Percentiles rank a stretch among this genome's conserved stretches.
These are phyloP conservation scores for Quadroppia sp. DNA, from an alignment of 2,888 invertebrate genomes.

Conservation along the genomic window DNA sequence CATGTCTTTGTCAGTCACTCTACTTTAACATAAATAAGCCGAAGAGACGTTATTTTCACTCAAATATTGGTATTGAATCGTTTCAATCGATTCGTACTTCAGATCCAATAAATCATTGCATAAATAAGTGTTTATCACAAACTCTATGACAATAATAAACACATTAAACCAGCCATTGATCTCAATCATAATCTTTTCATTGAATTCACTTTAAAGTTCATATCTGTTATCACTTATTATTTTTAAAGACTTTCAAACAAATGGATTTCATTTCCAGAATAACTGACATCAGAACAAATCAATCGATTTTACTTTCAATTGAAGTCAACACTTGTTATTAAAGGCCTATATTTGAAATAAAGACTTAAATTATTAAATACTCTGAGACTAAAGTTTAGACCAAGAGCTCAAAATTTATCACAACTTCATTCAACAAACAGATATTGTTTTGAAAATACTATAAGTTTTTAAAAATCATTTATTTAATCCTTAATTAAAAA, in stretches of 20 bases:
- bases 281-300: not conserved
- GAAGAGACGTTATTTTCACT: not conserved
- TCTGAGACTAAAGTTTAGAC: too few relatives aligned
- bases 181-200: not conserved
- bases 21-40: not conserved
- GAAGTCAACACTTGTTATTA: not conserved
- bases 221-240: not conserved
- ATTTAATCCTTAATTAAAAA: not conserved
- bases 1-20: constrained; percentile 33
- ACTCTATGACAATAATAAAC: too few relatives aligned
- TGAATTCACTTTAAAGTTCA: not conserved
- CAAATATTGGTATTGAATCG: not conserved
- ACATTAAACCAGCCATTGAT: not conserved
- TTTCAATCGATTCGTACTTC: constrained; percentile 18
- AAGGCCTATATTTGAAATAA: too few relatives aligned
- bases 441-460: not conserved
- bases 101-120: constrained; percentile 26
- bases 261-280: not conserved
- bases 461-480: not conserved
- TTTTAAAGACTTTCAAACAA: not conserved
- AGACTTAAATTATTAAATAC: too few relatives aligned
- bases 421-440: too few relatives aligned
- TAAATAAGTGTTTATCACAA: constrained; percentile 12
- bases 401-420: too few relatives aligned
- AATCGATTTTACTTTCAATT: not conserved